Evolutionary conservation across 2,888 invertebrate genomes (phyloP).

Genomic region (Cephus spinipes): DNA sequence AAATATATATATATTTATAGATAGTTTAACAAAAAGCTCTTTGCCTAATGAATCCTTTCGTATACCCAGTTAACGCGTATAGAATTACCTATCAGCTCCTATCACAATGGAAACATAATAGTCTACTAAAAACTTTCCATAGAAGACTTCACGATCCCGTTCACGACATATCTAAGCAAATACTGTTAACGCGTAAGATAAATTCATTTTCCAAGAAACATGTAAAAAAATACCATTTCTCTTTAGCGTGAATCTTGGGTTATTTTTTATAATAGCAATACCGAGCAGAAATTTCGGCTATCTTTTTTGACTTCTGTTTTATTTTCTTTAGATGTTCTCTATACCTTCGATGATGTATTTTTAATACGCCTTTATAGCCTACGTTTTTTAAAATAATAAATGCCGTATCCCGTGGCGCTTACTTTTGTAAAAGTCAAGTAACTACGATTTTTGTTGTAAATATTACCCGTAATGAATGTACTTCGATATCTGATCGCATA

Average conservation of each 20-base stretch:
- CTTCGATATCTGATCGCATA: background rate
- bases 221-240: background rate
- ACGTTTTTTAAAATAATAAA: background rate
- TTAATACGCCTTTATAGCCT: background rate
- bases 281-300: background rate
- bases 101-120: background rate
- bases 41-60: background rate
- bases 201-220: background rate
- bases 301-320: background rate
- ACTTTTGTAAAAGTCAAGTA: background rate
- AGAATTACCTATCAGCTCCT: background rate
- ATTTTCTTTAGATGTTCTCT: background rate
- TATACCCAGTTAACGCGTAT: background rate
- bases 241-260: background rate
- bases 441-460: background rate
- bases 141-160: no score
- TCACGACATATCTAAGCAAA: background rate
- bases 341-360: background rate
- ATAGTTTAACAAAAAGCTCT: background rate
- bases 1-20: background rate
- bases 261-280: background rate
- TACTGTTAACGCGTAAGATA: background rate
- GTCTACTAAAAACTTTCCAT: no score
- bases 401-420: background rate
- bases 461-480: background rate